phyloP scores from a whole-genome alignment of 2,797 vertebrate species.

The Thaleichthys pacificus region DNA sequence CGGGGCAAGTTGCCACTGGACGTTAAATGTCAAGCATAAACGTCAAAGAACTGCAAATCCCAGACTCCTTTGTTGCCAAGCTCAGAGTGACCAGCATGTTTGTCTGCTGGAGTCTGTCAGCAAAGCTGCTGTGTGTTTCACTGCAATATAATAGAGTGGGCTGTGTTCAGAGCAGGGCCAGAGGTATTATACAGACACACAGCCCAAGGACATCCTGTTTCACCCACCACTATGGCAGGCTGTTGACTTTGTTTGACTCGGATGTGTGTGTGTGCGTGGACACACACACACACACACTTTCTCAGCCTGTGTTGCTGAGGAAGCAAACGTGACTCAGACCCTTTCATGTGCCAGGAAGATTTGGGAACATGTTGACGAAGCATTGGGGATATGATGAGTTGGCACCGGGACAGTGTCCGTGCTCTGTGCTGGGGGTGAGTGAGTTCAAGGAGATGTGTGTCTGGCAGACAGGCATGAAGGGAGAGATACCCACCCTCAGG shows the following conservation, averaged over 20 bases:
- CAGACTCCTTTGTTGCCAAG: background rate
- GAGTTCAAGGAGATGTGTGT: background rate
- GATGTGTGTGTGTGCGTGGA: background rate
- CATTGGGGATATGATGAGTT: background rate
- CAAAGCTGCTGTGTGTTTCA: background rate
- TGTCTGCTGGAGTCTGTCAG: background rate
- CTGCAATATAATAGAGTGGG: background rate
- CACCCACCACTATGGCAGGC: background rate
- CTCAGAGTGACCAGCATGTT: background rate
- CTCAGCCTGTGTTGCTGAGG: background rate
- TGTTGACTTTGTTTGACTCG: slow-evolving; percentile 19
- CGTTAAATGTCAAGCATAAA: too few species aligned
- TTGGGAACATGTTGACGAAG: background rate
- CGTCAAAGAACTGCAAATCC: background rate
- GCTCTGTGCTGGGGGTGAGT: background rate
- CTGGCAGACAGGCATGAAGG: background rate
- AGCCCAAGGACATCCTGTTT: slow-evolving; percentile 14
- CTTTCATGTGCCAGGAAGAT: slow-evolving; percentile 17
- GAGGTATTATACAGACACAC: background rate
- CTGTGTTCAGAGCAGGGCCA: background rate
- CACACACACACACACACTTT: too few species aligned
- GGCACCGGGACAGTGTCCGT: too few species aligned
- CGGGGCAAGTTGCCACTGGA: background rate
- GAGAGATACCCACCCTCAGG: slow-evolving; percentile 81
- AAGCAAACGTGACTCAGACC: slow-evolving; percentile 3